These are phyloP conservation scores for Hoplias malabaricus DNA, from an alignment of 2,113 vertebrate species.

Conservation along the genomic window DNA sequence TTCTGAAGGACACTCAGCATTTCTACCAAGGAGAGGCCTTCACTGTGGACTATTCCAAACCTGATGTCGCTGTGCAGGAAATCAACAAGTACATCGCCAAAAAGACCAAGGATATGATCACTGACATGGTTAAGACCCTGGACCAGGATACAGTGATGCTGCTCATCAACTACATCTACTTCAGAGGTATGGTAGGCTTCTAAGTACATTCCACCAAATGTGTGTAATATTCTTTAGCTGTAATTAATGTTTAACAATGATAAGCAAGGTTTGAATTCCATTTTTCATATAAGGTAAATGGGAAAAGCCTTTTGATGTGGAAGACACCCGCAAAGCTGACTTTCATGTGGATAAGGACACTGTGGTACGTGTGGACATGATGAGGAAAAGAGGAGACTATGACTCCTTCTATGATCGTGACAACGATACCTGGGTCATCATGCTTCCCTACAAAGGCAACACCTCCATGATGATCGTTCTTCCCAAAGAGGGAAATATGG, in stretches of 20 bases:
- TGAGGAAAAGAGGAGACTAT: slow-evolving; percentile 56
- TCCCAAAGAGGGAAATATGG: slow-evolving; percentile 78
- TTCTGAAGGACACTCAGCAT: slow-evolving; percentile 56
- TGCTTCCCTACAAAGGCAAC: slow-evolving; percentile 80
- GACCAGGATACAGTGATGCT: slow-evolving; percentile 66
- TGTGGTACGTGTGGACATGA: slow-evolving; percentile 78
- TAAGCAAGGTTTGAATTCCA: not conserved
- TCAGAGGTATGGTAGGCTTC: slow-evolving; percentile 41
- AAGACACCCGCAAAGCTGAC: slow-evolving; percentile 46
- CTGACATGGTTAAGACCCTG: slow-evolving; percentile 69
- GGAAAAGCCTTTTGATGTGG: slow-evolving; percentile 71
- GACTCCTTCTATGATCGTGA: slow-evolving; percentile 58
- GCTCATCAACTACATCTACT: slow-evolving; percentile 72
- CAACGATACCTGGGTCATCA: slow-evolving; percentile 54
- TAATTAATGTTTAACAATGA: no score
- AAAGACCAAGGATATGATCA: slow-evolving; percentile 73
- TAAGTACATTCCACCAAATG: slow-evolving; percentile 15
- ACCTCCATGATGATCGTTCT: slow-evolving; percentile 84
- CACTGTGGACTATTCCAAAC: slow-evolving; percentile 70
- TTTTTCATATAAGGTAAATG: slow-evolving; percentile 75
- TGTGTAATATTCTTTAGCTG: not conserved
- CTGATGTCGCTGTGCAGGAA: slow-evolving; percentile 56
- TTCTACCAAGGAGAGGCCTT: slow-evolving; percentile 64
- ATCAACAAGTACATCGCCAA: slow-evolving; percentile 68
- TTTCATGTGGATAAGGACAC: slow-evolving; percentile 71